Evolutionary conservation across 2,113 vertebrate species (phyloP).

Genomic region (Xenopus borealis): DNA sequence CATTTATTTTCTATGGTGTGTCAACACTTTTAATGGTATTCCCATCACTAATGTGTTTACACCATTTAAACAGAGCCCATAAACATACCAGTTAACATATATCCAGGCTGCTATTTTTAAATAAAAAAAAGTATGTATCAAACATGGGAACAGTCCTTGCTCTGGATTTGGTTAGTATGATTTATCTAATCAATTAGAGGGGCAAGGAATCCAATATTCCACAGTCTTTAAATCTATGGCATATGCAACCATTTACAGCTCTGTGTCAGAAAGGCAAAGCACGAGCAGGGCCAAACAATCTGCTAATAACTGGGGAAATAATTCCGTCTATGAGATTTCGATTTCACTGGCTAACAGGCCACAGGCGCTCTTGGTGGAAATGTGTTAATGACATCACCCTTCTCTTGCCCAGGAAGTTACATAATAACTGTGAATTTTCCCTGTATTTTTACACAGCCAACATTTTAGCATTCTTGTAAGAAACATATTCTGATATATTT

Average conservation of each 20-base stretch:
- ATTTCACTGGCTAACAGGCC: not conserved
- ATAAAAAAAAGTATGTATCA: slow-evolving; percentile 5
- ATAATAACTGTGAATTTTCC: not conserved
- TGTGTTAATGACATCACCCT: slow-evolving; percentile 19
- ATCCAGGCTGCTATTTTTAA: not conserved
- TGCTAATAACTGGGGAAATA: slow-evolving; percentile 22
- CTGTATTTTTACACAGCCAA: no score
- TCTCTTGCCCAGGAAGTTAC: not conserved
- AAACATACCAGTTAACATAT: no score
- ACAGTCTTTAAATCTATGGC: slow-evolving; percentile 42
- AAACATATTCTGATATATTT: no score
- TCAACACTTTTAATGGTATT: no score
- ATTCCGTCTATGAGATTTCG: slow-evolving; percentile 14
- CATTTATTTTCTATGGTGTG: no score
- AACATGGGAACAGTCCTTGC: slow-evolving; percentile 8
- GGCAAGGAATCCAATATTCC: slow-evolving; percentile 43
- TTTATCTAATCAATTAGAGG: slow-evolving; percentile 44
- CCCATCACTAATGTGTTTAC: no score
- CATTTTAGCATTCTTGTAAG: no score
- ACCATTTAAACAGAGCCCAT: no score
- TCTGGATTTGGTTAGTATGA: slow-evolving; percentile 44
- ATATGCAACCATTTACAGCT: slow-evolving; percentile 43
- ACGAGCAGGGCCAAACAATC: slow-evolving; percentile 13
- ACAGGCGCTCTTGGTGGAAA: not conserved
- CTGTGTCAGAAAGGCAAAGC: slow-evolving; percentile 21